Conservation (phyloP, 1,140 invertebrate species). For the Rhopalosiphum padi region DNA sequence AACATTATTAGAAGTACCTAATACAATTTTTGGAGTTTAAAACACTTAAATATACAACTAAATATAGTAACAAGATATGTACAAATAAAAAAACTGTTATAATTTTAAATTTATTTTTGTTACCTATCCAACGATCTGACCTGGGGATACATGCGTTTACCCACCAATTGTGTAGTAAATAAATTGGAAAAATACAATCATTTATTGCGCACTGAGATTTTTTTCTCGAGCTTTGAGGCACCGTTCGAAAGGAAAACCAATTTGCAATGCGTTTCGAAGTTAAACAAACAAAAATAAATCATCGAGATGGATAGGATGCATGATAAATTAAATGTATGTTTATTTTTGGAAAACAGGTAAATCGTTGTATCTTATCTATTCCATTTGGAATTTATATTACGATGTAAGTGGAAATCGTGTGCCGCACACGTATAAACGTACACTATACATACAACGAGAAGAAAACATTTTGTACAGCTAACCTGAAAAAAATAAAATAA, state of each 20-base stretch:
- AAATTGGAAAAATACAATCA: constrained; percentile 10
- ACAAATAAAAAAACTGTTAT: background rate
- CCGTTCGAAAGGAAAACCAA: background rate
- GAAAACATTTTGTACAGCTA: background rate
- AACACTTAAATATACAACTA: too few relatives aligned
- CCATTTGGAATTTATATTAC: background rate
- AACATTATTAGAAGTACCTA: too few relatives aligned
- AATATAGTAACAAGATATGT: too few relatives aligned
- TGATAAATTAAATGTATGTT: constrained; percentile 1
- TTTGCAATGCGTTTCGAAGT: background rate
- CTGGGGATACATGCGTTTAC: too few relatives aligned
- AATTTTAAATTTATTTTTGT: background rate
- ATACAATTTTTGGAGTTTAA: too few relatives aligned
- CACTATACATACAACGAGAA: background rate
- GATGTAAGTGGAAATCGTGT: background rate
- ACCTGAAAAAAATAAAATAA: background rate
- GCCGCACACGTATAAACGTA: background rate
- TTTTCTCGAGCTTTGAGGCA: background rate
- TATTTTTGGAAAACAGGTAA: background rate
- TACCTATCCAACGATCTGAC: background rate
- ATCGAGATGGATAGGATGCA: background rate
- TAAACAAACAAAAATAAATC: constrained; percentile 26
- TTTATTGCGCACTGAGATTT: background rate
- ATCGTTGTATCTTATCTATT: constrained; percentile 18
- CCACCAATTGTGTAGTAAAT: background rate